Percentiles rank a stretch among this genome's conserved stretches.
phyloP scores from a whole-genome alignment of 2,113 vertebrate genomes.

The Podiceps cristatus region DNA sequence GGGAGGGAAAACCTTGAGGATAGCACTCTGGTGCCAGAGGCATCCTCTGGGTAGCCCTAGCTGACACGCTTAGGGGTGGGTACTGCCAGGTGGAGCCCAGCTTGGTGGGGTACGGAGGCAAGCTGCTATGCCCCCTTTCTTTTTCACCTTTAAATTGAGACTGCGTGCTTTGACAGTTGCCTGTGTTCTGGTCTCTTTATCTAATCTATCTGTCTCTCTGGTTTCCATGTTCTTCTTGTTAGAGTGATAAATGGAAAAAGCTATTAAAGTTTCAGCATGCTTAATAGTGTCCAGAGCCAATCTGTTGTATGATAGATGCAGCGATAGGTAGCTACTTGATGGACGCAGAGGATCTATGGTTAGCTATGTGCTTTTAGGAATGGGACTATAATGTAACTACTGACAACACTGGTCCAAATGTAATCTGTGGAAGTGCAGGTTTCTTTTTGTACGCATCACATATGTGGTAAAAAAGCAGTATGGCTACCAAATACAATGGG shows the following conservation, averaged over 20 bases:
- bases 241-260: not conserved
- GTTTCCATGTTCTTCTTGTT: not conserved
- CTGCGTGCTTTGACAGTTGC: not conserved
- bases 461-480: not conserved
- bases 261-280: not conserved
- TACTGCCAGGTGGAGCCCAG: not conserved
- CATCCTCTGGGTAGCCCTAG: not conserved
- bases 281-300: not conserved
- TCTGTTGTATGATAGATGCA: not conserved
- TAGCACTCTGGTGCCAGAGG: not conserved
- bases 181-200: not conserved
- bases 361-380: not conserved
- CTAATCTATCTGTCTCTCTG: not conserved
- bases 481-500: not conserved
- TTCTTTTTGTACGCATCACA: not conserved
- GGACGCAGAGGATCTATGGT: not conserved
- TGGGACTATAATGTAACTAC: not conserved
- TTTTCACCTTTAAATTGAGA: not conserved
- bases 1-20: not conserved
- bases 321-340: not conserved
- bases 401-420: not conserved
- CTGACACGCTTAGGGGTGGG: accelerated
- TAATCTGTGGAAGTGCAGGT: not conserved
- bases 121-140: not conserved
- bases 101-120: not conserved